Conservation (phyloP, 2,888 invertebrate species). For the Cryptus viduatorius region DNA sequence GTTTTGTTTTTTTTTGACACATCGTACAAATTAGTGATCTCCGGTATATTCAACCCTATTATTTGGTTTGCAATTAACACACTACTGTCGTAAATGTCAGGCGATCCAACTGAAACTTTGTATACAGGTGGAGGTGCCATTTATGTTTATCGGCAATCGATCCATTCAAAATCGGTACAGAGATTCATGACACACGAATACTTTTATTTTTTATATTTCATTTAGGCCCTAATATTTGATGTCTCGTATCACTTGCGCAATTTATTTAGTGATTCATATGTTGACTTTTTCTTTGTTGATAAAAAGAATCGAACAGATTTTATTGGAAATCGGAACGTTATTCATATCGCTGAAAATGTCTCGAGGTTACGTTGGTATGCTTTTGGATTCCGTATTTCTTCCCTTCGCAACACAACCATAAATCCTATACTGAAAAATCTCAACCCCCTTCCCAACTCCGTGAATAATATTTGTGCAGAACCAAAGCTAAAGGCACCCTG, state of each 20-base stretch:
- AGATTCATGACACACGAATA: too few relatives aligned
- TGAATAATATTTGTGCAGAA: conserved; percentile 52
- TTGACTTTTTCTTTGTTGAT: not conserved
- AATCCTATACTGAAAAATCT: conserved; percentile 32
- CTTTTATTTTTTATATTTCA: too few relatives aligned
- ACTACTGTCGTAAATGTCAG: not conserved
- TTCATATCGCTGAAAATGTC: not conserved
- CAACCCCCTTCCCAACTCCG: conserved; percentile 7
- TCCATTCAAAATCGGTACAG: too few relatives aligned
- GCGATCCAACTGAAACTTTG: not conserved
- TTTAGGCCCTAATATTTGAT: too few relatives aligned
- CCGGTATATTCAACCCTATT: not conserved
- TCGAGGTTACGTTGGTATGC: conserved; percentile 10
- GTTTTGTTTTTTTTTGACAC: not conserved
- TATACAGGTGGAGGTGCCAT: not conserved
- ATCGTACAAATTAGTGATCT: not conserved
- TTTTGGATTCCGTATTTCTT: conserved; percentile 17
- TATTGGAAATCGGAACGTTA: conserved; percentile 5
- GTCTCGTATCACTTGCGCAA: too few relatives aligned
- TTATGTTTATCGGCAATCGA: not conserved
- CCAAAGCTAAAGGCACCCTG: not conserved
- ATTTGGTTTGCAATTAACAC: not conserved
- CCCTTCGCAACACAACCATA: conserved; percentile 34
- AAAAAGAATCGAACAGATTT: not conserved
- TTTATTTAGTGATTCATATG: too few relatives aligned